These are phyloP conservation scores for Orchesella flavescens DNA, from an alignment of 2,888 invertebrate genomes.

Conservation along the genomic window DNA sequence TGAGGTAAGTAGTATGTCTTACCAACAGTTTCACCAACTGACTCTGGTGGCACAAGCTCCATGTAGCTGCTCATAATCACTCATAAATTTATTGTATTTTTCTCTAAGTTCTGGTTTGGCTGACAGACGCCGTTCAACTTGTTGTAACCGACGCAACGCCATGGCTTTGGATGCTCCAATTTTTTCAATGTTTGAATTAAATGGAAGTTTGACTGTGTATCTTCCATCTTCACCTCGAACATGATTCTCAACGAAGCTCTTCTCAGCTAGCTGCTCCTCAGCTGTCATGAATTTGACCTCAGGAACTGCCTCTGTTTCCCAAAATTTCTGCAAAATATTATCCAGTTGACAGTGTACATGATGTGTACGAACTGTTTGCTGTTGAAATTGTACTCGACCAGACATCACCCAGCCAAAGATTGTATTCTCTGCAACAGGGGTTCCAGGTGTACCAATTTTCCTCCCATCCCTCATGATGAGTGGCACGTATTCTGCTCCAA, in stretches of 20 bases:
- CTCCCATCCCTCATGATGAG: slow-evolving; percentile 9
- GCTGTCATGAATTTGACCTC: background rate
- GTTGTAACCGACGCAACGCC: slow-evolving; percentile 5
- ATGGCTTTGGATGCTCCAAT: background rate
- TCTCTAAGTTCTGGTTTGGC: slow-evolving; percentile 4
- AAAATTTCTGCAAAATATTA: background rate
- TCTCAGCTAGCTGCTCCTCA: slow-evolving; percentile 1
- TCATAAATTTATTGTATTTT: slow-evolving; percentile 48
- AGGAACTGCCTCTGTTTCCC: slow-evolving; percentile 21
- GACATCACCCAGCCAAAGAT: slow-evolving; percentile 47
- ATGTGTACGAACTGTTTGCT: background rate
- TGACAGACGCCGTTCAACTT: slow-evolving; percentile 19
- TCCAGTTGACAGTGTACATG: background rate
- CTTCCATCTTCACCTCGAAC: background rate
- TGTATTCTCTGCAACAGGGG: slow-evolving; percentile 28
- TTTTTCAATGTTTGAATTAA: background rate
- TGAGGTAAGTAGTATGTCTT: slow-evolving; percentile 59
- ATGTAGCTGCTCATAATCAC: slow-evolving; percentile 45
- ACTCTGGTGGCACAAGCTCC: background rate
- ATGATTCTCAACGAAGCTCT: slow-evolving; percentile 1
- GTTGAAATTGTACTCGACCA: slow-evolving; percentile 5
- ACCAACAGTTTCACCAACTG: no score
- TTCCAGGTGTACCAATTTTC: background rate
- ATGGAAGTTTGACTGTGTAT: background rate
- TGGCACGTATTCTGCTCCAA: slow-evolving; percentile 20